Conservation (phyloP, 2,113 vertebrate genomes). For the Python bivittatus region DNA sequence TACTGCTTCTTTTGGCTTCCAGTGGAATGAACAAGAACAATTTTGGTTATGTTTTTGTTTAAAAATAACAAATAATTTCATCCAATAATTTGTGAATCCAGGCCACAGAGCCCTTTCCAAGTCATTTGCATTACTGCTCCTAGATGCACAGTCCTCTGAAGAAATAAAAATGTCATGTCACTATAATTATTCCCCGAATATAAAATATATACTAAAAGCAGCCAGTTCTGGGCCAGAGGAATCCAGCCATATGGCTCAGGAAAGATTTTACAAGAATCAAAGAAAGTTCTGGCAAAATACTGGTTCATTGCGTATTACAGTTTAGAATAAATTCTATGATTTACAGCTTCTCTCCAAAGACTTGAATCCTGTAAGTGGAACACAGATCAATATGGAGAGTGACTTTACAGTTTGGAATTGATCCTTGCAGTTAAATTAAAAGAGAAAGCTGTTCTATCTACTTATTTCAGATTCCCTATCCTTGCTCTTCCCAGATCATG, state of each 20-base stretch:
- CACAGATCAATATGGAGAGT: conserved; percentile 25
- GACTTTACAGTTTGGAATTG: neutral
- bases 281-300: neutral
- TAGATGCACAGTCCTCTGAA: neutral
- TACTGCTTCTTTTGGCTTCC: conserved; percentile 14
- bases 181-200: neutral
- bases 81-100: neutral
- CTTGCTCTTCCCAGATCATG: conserved; percentile 17
- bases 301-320: neutral
- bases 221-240: neutral
- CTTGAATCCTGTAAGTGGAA: conserved; percentile 14
- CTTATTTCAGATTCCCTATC: conserved; percentile 13
- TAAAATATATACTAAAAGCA: neutral
- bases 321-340: neutral
- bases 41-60: conserved; percentile 13
- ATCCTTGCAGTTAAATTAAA: conserved; percentile 7
- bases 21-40: neutral
- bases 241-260: neutral
- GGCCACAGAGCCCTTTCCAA: conserved; percentile 27
- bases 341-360: conserved; percentile 15
- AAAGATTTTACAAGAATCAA: neutral
- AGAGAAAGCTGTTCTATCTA: neutral
- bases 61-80: conserved; percentile 8
- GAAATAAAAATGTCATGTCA: neutral
- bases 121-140: conserved; percentile 5